Percentiles rank a stretch among this genome's conserved stretches.
Conservation (phyloP, 2,797 vertebrate genomes). For the Ispidina lecontei region DNA sequence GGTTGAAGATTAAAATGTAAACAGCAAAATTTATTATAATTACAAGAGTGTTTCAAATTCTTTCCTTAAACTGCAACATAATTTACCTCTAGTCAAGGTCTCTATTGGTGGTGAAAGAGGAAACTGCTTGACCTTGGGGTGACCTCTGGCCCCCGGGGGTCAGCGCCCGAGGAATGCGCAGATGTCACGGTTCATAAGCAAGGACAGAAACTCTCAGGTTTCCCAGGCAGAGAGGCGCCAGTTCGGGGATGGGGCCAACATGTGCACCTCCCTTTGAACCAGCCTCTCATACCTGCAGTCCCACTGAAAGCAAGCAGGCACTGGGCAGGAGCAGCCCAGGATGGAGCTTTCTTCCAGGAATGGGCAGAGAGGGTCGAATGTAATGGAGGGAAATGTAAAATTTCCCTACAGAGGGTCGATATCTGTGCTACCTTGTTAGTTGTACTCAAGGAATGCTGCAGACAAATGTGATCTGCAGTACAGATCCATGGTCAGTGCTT, state of each 20-base stretch:
- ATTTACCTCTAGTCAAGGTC: conserved; percentile 80
- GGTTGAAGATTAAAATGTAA: conserved; percentile 83
- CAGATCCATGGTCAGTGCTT: not conserved
- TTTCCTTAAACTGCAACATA: conserved; percentile 84
- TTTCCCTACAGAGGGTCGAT: too few relatives aligned
- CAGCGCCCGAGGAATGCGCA: conserved; percentile 87
- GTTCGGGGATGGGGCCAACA: conserved; percentile 78
- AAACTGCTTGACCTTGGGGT: conserved; percentile 82
- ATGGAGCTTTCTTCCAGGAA: not conserved
- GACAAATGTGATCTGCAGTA: not conserved
- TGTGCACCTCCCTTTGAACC: conserved; percentile 78
- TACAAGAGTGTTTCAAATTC: conserved; percentile 83
- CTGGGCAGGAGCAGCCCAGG: not conserved
- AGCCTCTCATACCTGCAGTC: conserved; percentile 74
- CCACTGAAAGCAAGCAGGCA: not conserved
- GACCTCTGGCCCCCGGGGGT: conserved; percentile 86
- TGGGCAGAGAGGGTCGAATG: not conserved
- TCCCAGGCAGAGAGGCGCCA: conserved; percentile 87
- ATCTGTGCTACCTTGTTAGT: not conserved
- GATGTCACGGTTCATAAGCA: conserved; percentile 89
- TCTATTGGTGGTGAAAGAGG: conserved; percentile 83
- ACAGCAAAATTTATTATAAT: conserved; percentile 84
- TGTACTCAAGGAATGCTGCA: not conserved
- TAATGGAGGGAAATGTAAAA: not conserved
- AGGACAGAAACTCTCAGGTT: conserved; percentile 83